phyloP scores from a whole-genome alignment of 1,140 invertebrate genomes.

The Lepidurus arcticus region DNA sequence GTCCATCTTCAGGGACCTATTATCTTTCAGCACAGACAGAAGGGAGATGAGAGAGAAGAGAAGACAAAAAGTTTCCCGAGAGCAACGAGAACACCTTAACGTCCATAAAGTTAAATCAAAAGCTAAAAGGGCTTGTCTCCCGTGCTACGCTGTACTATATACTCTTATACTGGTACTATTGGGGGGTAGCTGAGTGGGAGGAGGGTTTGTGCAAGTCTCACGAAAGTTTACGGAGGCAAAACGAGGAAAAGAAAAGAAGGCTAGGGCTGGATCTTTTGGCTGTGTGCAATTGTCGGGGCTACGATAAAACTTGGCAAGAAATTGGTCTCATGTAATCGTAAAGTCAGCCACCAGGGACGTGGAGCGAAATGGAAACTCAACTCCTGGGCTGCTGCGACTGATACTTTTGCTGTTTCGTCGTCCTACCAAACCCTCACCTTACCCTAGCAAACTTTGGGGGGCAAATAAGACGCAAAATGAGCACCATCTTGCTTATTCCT shows the following conservation, averaged over 20 bases:
- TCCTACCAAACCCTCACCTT: background rate
- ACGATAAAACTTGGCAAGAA: slow-evolving; percentile 22
- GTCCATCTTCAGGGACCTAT: background rate
- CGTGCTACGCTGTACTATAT: background rate
- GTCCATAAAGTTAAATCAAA: slow-evolving; percentile 22
- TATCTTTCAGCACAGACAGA: background rate
- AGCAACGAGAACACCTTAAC: slow-evolving; percentile 4
- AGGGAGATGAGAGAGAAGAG: background rate
- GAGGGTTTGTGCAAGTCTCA: background rate
- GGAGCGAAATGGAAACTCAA: slow-evolving; percentile 21
- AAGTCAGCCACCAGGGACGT: slow-evolving; percentile 20
- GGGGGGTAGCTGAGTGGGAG: background rate
- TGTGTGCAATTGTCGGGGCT: background rate
- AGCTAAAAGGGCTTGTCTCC: background rate
- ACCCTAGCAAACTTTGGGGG: background rate
- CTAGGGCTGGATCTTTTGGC: background rate
- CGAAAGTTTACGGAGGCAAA: background rate
- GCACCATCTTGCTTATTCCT: background rate
- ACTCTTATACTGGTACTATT: background rate
- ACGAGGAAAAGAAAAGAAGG: background rate
- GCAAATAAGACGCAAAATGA: background rate
- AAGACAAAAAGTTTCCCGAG: slow-evolving; percentile 12
- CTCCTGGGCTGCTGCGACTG: background rate
- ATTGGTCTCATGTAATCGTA: slow-evolving; percentile 22
- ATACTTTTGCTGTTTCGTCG: background rate